Conservation (phyloP, 2,113 vertebrate species). For the Menidia beryllina region DNA sequence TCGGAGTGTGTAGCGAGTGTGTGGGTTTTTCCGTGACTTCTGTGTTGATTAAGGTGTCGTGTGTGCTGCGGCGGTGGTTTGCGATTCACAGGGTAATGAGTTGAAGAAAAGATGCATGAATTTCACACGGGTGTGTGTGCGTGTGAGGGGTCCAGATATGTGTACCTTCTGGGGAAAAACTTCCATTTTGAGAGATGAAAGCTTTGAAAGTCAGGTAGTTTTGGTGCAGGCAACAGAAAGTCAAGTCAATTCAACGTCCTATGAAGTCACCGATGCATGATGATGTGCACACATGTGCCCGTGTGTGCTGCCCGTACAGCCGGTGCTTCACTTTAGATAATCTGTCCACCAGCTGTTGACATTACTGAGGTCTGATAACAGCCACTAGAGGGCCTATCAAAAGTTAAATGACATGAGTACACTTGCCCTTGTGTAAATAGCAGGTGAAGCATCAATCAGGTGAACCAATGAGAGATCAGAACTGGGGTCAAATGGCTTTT, state of each 20-base stretch:
- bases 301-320: background rate
- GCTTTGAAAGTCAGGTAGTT: background rate
- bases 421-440: background rate
- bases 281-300: no score
- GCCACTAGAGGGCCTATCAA: constrained; percentile 28
- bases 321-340: background rate
- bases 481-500: background rate
- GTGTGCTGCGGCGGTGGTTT: constrained; percentile 53
- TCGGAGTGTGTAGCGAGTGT: constrained; percentile 19
- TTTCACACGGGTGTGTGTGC: background rate
- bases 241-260: background rate
- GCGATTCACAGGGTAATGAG: constrained; percentile 64
- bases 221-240: background rate
- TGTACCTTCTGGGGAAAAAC: background rate
- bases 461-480: no score
- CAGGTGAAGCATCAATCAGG: no score
- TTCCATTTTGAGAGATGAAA: background rate
- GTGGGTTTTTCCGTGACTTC: constrained; percentile 34
- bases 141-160: background rate
- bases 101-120: constrained; percentile 56
- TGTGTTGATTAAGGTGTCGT: constrained; percentile 65
- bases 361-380: background rate
- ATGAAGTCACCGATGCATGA: background rate
- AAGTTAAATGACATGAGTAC: background rate
- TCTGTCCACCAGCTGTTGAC: background rate